Conservation (phyloP, 2,888 invertebrate genomes). For the Chrysolina haemoptera region DNA sequence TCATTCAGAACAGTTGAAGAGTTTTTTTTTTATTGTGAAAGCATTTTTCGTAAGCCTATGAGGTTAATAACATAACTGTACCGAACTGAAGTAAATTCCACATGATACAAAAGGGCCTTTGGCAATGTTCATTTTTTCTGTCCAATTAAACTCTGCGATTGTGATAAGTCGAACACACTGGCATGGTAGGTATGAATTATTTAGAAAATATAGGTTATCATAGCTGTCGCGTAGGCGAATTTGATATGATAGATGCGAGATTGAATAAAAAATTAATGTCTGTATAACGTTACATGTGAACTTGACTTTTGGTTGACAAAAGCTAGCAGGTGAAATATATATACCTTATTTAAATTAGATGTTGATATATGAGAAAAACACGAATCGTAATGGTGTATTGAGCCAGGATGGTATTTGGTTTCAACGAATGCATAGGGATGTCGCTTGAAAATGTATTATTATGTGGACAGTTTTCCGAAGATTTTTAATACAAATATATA, state of each 20-base stretch:
- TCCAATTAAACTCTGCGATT: constrained; percentile 18
- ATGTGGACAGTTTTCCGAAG: background rate
- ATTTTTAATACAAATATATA: no score
- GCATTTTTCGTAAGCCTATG: constrained; percentile 17
- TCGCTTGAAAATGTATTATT: no score
- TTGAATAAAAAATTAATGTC: constrained; percentile 5
- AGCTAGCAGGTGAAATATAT: constrained; percentile 6
- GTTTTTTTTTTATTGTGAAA: constrained; percentile 2
- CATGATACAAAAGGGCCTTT: constrained; percentile 40
- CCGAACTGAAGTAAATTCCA: constrained; percentile 29
- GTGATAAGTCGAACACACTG: background rate
- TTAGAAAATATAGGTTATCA: constrained; percentile 15
- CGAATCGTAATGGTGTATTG: background rate
- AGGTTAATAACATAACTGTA: constrained; percentile 47
- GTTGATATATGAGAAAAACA: constrained; percentile 5
- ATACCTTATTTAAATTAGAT: background rate
- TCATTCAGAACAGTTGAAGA: constrained; percentile 10
- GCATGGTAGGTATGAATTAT: background rate
- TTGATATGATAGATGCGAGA: constrained; percentile 4
- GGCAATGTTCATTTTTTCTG: constrained; percentile 24
- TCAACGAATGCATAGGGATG: background rate
- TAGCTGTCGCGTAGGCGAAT: constrained; percentile 12
- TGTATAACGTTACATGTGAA: constrained; percentile 19
- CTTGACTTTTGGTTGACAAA: constrained; percentile 7
- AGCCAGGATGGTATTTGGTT: background rate